A percentile compares a stretch with the other conserved stretches of the same genome.
Conservation (phyloP, 2,888 invertebrate genomes). For the Rhingia campestris region DNA sequence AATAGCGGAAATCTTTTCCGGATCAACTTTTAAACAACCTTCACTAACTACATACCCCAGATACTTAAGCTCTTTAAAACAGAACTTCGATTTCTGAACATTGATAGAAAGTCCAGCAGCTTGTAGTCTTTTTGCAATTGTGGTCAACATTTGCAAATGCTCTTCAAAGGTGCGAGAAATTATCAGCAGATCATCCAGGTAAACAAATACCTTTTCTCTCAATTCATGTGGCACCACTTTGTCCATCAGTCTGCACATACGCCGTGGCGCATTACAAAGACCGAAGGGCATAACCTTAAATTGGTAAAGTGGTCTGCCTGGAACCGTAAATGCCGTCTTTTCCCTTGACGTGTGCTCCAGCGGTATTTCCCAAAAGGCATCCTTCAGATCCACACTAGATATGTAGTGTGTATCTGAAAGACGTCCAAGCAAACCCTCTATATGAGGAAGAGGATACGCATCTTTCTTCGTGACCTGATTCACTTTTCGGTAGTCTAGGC, state of each 20-base stretch:
- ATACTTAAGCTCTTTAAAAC: too few species aligned
- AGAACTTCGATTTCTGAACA: conserved; percentile 53
- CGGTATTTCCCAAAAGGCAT: conserved; percentile 33
- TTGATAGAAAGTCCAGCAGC: conserved; percentile 35
- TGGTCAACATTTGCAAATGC: too few species aligned
- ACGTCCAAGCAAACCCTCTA: conserved; percentile 59
- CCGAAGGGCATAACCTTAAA: too few species aligned
- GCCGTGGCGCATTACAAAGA: too few species aligned
- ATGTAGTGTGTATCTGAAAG: conserved; percentile 48
- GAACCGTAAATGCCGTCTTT: too few species aligned
- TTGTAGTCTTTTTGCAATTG: conserved; percentile 7
- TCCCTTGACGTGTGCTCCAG: background rate
- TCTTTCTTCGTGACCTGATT: conserved; percentile 75
- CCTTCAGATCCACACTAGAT: conserved; percentile 44
- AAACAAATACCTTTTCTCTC: too few species aligned
- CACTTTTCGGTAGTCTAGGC: conserved; percentile 77
- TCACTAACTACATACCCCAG: too few species aligned
- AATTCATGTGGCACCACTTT: too few species aligned
- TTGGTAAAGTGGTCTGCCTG: too few species aligned
- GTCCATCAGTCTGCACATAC: too few species aligned
- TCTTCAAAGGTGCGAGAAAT: conserved; percentile 43
- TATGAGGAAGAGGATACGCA: conserved; percentile 33
- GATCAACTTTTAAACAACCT: too few species aligned
- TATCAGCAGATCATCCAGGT: conserved; percentile 60
- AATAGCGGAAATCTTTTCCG: too few species aligned